phyloP scores from a whole-genome alignment of 2,888 invertebrate genomes.

The Dyspetes luteomarginatus region DNA sequence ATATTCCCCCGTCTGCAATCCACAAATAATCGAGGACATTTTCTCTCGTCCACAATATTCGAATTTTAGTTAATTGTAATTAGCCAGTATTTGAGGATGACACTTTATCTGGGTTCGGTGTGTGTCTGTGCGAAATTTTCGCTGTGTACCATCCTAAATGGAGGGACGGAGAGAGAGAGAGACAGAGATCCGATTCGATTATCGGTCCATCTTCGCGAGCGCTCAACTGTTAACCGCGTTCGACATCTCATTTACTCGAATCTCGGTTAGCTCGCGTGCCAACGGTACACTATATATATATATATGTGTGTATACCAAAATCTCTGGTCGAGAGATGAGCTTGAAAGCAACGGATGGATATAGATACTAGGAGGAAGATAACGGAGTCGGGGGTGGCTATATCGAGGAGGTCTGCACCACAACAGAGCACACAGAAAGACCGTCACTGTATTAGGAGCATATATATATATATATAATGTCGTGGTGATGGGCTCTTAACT shows the following conservation, averaged over 20 bases:
- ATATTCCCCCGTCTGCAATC: background rate
- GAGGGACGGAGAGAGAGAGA: background rate
- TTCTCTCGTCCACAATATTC: background rate
- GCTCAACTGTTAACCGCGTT: conserved; percentile 54
- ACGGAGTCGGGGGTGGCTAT: conserved; percentile 17
- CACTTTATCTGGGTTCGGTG: conserved; percentile 1
- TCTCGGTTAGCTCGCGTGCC: conserved; percentile 44
- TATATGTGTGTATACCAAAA: conserved; percentile 1
- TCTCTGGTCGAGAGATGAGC: conserved; percentile 36
- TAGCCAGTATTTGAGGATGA: background rate
- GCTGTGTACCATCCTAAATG: background rate
- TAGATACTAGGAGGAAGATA: conserved; percentile 28
- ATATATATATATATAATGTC: background rate
- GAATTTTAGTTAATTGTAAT: conserved; percentile 31
- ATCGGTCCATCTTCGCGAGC: conserved; percentile 60
- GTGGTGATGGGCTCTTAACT: background rate
- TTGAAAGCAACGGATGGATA: conserved; percentile 40
- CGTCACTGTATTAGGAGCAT: background rate
- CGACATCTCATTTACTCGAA: conserved; percentile 60
- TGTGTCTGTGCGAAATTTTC: background rate
- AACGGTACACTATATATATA: conserved; percentile 8
- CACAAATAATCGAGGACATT: background rate
- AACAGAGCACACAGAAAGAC: background rate
- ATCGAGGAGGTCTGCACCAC: background rate
- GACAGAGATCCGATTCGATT: conserved; percentile 56